Evolutionary conservation across 2,888 invertebrate species (phyloP), one percentile per base, ranked within the genome.

Genomic region (Cataglyphis albicans): DNA sequence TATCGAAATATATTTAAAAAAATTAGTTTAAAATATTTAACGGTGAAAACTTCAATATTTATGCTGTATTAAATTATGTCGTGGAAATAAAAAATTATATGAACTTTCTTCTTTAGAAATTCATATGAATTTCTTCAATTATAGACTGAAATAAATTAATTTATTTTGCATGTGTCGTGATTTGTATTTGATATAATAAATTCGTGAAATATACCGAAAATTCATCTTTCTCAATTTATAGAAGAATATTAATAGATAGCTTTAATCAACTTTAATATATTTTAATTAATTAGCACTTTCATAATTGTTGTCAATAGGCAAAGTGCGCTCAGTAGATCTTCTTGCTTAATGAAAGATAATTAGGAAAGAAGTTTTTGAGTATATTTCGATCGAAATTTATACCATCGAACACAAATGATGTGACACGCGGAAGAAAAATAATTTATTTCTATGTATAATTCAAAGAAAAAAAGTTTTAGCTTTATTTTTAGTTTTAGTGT

Each of bases 101-200:
- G 0, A 73, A 18, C 21, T 10, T 73, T 41, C 41, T 59, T 6
- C n/a, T 25, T 25, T 25, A 25, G 25, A 25, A 25, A 25, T 25
- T 25, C 1, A 25, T 25, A 25, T 25, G 25, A 25, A 25, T 10
- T 73, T 41, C 41, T 59, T 6, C n/a, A 3, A 59, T 73, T 25
- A 73, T 18, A 72, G 1, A 57, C 6, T 25, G 18, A 72, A 38
- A 5, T 25, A 57, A 72, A 57, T 57, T 38, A 57, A 38, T 72
- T 57, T 57, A 18, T 59, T 41, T 73, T 52, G 21, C 15, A 55
- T 61, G 7, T 52, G n/a, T 21, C 1, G 1, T 10, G 29, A 57
- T 1, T 73, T 48, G 6, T 15, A 25, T 59, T 73, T 59, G 2
- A 72, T 57, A 38, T 18, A 41, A 41, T n/a, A 55, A 0, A 35